A percentile compares a stretch with the other conserved stretches of the same genome.
Evolutionary conservation across 92 coral and sea anemone species (phyloP).

Genomic region (Pocillopora grandis): DNA sequence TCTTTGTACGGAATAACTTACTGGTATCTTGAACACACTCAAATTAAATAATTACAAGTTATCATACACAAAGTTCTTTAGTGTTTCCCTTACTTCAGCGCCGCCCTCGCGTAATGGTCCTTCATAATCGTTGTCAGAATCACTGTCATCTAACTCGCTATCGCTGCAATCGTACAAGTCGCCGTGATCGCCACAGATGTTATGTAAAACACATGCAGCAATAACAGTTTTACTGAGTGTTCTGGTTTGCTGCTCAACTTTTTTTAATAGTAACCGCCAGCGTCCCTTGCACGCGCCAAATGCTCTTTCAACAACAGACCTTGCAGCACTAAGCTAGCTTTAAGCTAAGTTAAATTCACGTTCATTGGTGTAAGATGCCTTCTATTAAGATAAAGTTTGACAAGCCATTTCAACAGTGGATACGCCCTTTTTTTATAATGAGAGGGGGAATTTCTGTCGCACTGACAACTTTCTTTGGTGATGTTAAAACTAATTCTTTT

Average conservation of each 20-base stretch:
- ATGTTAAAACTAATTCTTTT: constrained; percentile 29
- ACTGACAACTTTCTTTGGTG: constrained; percentile 30
- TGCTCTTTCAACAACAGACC: constrained; percentile 54
- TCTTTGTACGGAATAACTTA: constrained; percentile 17
- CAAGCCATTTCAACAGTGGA: constrained; percentile 50
- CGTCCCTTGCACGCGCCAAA: constrained; percentile 50
- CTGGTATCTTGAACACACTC: background rate
- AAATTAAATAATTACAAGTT: constrained; percentile 17
- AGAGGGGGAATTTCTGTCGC: constrained; percentile 44
- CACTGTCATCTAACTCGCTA: constrained; percentile 29
- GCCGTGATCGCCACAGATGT: constrained; percentile 43
- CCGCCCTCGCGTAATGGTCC: constrained; percentile 33
- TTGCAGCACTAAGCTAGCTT: constrained; percentile 50
- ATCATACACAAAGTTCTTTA: constrained; percentile 39
- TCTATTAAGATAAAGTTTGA: constrained; percentile 47
- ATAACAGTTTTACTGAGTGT: constrained; percentile 52
- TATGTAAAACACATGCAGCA: constrained; percentile 51
- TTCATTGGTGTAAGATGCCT: constrained; percentile 48
- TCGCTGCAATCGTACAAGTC: constrained; percentile 39
- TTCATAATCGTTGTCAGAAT: constrained; percentile 39
- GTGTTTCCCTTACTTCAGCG: constrained; percentile 42
- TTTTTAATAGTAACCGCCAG: constrained; percentile 42
- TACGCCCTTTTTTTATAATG: constrained; percentile 55
- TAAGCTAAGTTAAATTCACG: constrained; percentile 46
- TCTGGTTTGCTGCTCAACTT: constrained; percentile 42